These are phyloP conservation scores for Leptobrachium leishanense DNA, from an alignment of 2,113 vertebrate species.

Conservation along the genomic window DNA sequence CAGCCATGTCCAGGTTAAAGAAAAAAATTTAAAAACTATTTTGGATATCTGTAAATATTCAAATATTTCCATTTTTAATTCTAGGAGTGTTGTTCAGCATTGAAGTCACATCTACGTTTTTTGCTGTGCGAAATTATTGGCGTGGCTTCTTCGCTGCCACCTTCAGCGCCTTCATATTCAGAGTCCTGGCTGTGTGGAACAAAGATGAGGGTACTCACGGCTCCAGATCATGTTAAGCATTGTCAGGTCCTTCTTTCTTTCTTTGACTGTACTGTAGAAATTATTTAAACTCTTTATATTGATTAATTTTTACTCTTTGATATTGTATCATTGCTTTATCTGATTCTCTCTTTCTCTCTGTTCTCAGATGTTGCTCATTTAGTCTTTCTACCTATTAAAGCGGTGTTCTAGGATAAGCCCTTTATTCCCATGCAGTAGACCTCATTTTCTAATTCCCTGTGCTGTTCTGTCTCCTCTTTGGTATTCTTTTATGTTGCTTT, in stretches of 20 bases:
- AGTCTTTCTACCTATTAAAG: too few relatives aligned
- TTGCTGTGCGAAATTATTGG: constrained; percentile 97
- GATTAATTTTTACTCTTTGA: neutral
- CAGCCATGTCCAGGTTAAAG: too few relatives aligned
- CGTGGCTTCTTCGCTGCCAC: constrained; percentile 97
- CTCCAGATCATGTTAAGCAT: neutral
- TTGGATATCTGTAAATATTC: too few relatives aligned
- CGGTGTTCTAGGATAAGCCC: too few relatives aligned
- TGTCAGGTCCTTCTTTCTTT: neutral
- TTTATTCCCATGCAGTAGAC: too few relatives aligned
- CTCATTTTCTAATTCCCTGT: too few relatives aligned
- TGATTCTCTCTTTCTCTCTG: neutral
- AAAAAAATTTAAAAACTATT: too few relatives aligned
- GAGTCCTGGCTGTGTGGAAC: constrained; percentile 94
- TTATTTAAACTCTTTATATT: neutral
- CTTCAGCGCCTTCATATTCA: constrained; percentile 97
- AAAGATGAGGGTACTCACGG: constrained; percentile 83
- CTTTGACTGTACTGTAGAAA: neutral
- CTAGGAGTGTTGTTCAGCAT: constrained; percentile 96
- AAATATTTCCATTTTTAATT: neutral
- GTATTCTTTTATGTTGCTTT: too few relatives aligned
- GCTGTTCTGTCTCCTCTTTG: too few relatives aligned
- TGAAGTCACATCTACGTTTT: constrained; percentile 97
- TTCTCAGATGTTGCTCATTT: too few relatives aligned
- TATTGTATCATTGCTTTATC: neutral